Percentiles rank a stretch among this genome's conserved stretches.
These are phyloP conservation scores for Oreonectes daqikongensis DNA, from an alignment of 2,797 vertebrate species.

Conservation along the genomic window DNA sequence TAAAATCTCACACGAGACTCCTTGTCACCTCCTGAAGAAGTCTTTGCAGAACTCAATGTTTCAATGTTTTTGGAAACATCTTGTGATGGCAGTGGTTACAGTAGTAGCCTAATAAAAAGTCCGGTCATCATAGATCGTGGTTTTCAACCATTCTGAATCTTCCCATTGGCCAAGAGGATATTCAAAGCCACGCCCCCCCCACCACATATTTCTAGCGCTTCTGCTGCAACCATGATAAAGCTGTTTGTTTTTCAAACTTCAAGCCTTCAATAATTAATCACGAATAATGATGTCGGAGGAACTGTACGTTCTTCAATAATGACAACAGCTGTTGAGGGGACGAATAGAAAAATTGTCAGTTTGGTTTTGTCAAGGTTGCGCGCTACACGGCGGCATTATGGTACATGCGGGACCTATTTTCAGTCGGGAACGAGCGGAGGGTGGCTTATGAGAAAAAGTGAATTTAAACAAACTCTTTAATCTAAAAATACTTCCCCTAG, in stretches of 20 bases:
- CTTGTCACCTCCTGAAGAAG: background rate
- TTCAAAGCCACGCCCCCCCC: background rate
- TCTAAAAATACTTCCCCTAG: background rate
- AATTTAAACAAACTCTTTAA: background rate
- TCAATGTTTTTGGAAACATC: too few relatives aligned
- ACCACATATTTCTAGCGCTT: background rate
- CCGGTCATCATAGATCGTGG: background rate
- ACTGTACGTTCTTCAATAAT: background rate
- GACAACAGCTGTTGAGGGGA: conserved; percentile 6
- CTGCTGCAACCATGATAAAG: background rate
- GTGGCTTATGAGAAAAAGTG: background rate
- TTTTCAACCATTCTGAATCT: background rate
- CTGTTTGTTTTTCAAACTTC: background rate
- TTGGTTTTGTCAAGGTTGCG: background rate
- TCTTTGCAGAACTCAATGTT: too few relatives aligned
- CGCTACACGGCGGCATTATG: background rate
- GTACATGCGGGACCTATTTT: background rate
- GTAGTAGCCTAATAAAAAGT: background rate
- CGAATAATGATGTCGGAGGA: background rate
- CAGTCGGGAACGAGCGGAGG: background rate
- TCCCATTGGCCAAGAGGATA: background rate
- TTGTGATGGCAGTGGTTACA: too few relatives aligned
- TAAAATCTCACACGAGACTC: background rate
- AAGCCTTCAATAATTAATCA: background rate
- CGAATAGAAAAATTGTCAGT: background rate